Base-by-base conservation (phyloP, 2,888 invertebrate species). In the Trissolcus japonicus region DNA sequence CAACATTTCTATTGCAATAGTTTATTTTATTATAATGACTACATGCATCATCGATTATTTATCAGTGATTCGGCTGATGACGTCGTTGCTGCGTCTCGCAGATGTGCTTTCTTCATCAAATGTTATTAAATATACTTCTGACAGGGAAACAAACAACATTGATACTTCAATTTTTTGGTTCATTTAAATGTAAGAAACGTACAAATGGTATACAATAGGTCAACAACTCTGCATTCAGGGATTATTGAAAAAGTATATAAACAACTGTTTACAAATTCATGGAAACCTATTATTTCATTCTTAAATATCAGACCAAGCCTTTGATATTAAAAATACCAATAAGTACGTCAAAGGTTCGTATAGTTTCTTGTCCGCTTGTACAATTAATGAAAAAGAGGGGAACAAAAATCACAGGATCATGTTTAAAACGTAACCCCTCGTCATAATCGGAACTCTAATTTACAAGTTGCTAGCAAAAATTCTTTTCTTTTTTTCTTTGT, bases 1-100 rank as follows among this genome's bases (percentile, higher is more conserved):
- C 50, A 57, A 63, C 46, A 71, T 72, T 72, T 62, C 35, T 60
- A 48, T 71, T 66, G 65, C 62, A 14, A 69, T 74, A 56, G 71
- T 71, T 69, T 66, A 61, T 66, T 74, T 61, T 61, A 69, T 67
- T 60, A 62, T 68, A 67, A 78, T 78, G 68, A 75, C 53, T 59
- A 67, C 65, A 69, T 78, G 78, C 74, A 74, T 78, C 78, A 62
- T 78, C 61, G 71, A 55, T 72, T 60, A 63, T 67, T 72, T 60
- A 63, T 67, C 65, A 46, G 62, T 71, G 71, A 74, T 53, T 78
- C 53, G 60, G 60, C 56, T 65, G 75, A 78, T 75, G 75, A 75
- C 71, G 74, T 53, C 71, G 65, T 65, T 73, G 68, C 77, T 72
- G 77, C 67, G 48, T 50, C 53, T 66, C 29, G 48, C 59, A 53